Base-by-base conservation (phyloP, 92 coral and sea anemone species). In the Phymanthus crucifer region DNA sequence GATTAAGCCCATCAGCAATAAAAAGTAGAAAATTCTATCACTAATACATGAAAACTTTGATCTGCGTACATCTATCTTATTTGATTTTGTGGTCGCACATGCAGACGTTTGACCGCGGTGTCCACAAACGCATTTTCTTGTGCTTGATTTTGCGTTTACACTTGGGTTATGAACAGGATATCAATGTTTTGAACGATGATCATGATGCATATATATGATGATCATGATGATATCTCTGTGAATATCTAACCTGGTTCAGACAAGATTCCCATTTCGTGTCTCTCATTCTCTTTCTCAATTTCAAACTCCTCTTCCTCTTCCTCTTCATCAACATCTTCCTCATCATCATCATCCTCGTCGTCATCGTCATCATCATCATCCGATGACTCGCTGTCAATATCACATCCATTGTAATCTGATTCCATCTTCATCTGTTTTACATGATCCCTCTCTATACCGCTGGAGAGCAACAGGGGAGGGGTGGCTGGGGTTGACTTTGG, bases 271-370 rank as follows among this genome's bases (percentile, higher is more conserved):
- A 83, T 11, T 76, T 74, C 77, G 71, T 77, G 69, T 71, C 40
- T 12, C 58, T 86, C 73, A 36, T 87, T n/a, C 69, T 84, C 36
- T 73, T 85, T 32, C 77, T 56, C 23, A 74, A 75, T 45, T 80
- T 24, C 37, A 76, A 82, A 64, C 54, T 82, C 70, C 64, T 81
- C 52, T 76, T 85, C 52, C 66, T 71, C 27, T 83, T 85, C 71
- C 43, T 72, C 83, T 0, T 38, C 69, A 0, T 75, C 76, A 0
- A 76, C 83, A 0, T 86, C 86, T 0, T 70, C 86, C 1, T 86
- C 82, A 68, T 85, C 80, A 14, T 85, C 83, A 1, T 40, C 72
- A 29, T 72, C 78, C 38, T 36, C 47, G 13, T 45, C 67, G 27
- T 21, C 71, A 0, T 71, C 54, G 6, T 73, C 38, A 7, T 38